Evolutionary conservation across 2,888 invertebrate genomes (phyloP).

Genomic region (Archips xylosteana): DNA sequence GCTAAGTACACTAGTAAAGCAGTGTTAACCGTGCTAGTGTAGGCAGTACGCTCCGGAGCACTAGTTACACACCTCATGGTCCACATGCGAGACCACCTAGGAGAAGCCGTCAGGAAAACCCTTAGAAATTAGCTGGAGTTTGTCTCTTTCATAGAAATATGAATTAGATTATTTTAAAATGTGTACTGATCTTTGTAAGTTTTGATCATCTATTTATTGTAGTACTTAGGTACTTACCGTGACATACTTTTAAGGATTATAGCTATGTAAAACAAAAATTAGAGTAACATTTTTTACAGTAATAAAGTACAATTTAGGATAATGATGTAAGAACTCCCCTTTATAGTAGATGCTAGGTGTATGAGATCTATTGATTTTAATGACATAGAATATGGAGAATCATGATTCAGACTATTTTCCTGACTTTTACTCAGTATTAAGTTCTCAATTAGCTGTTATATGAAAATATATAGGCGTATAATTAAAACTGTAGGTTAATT

Average conservation of each 20-base stretch:
- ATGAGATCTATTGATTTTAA: slow-evolving; percentile 60
- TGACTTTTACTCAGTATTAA: slow-evolving; percentile 81
- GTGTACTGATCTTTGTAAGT: slow-evolving; percentile 81
- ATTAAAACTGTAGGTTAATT: slow-evolving; percentile 71
- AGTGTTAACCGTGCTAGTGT: slow-evolving; percentile 83
- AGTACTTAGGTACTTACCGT: slow-evolving; percentile 82
- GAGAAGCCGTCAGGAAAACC: slow-evolving; percentile 81
- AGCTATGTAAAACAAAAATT: slow-evolving; percentile 73
- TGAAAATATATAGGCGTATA: slow-evolving; percentile 67
- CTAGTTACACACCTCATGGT: slow-evolving; percentile 82
- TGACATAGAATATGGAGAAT: slow-evolving; percentile 65
- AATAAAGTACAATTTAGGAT: slow-evolving; percentile 82
- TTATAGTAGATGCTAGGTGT: slow-evolving; percentile 71
- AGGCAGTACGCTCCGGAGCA: slow-evolving; percentile 86
- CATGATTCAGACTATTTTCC: slow-evolving; percentile 67
- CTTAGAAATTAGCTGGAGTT: slow-evolving; percentile 75
- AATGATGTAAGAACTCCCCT: slow-evolving; percentile 70
- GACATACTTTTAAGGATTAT: slow-evolving; percentile 78
- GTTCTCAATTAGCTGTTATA: slow-evolving; percentile 79
- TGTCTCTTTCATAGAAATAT: slow-evolving; percentile 72
- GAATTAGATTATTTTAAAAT: slow-evolving; percentile 71
- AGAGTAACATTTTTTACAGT: slow-evolving; percentile 69
- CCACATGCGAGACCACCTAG: slow-evolving; percentile 81
- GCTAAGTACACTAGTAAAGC: slow-evolving; percentile 86
- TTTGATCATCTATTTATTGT: slow-evolving; percentile 83